A percentile compares a stretch with the other conserved stretches of the same genome.
Conservation (phyloP, 2,888 invertebrate species). For the Melieria omissa region DNA sequence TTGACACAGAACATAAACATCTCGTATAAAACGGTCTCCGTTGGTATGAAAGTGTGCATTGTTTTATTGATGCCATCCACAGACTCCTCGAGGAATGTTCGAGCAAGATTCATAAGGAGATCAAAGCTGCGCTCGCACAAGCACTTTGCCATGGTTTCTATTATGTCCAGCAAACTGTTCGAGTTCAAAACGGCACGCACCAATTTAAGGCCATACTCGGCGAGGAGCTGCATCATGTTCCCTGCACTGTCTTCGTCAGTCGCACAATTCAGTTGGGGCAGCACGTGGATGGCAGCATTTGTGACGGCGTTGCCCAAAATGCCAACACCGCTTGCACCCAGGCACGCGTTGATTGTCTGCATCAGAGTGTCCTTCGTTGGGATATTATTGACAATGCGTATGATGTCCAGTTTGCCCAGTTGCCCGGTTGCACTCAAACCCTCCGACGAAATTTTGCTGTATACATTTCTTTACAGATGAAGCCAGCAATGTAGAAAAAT, state of each 20-base stretch:
- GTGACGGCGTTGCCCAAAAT: too few species aligned
- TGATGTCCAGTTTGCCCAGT: constrained; percentile 51
- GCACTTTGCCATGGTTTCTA: constrained; percentile 49
- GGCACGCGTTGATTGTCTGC: constrained; percentile 2
- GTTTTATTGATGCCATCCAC: constrained; percentile 49
- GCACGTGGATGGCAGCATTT: constrained; percentile 2
- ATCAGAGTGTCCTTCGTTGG: constrained; percentile 51
- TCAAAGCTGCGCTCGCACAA: constrained; percentile 47
- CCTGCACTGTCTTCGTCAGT: constrained; percentile 12
- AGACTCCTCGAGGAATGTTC: constrained; percentile 51
- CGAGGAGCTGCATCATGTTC: constrained; percentile 38
- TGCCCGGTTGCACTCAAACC: constrained; percentile 41
- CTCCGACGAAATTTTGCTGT: constrained; percentile 47
- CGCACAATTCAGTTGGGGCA: neutral
- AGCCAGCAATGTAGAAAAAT: neutral
- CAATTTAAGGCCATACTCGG: constrained; percentile 50
- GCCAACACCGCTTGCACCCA: neutral
- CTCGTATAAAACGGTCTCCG: constrained; percentile 54
- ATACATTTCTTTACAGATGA: constrained; percentile 39
- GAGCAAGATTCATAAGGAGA: constrained; percentile 50
- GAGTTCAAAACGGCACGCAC: constrained; percentile 52
- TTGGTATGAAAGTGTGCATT: constrained; percentile 53
- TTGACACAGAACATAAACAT: constrained; percentile 51
- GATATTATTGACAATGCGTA: constrained; percentile 60
- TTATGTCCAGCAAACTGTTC: constrained; percentile 51